A percentile compares a stretch with the other conserved stretches of the same genome.
Evolutionary conservation across 2,888 invertebrate species (phyloP).

Genomic region (Temnothorax rugatulus): DNA sequence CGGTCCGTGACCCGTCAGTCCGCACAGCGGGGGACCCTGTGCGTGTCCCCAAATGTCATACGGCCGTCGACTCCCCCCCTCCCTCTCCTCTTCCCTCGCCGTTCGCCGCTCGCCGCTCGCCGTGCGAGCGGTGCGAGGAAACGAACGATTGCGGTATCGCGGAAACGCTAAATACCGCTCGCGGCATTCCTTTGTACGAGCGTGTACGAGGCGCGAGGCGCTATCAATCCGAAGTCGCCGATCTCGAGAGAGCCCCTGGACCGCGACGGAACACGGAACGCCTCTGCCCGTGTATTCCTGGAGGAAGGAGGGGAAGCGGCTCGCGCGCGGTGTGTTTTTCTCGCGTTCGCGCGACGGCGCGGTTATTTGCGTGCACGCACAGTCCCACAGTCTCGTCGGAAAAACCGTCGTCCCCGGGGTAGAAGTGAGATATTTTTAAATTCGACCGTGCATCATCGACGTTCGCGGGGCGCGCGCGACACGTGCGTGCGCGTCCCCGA

Average conservation of each 20-base stretch:
- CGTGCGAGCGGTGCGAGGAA: not conserved
- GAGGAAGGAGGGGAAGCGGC: not conserved
- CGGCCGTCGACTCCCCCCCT: slow-evolving; percentile 63
- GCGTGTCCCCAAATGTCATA: slow-evolving; percentile 69
- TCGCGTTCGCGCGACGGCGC: not conserved
- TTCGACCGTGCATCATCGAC: not conserved
- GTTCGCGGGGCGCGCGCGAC: not conserved
- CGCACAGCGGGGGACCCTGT: slow-evolving; percentile 50
- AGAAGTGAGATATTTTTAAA: slow-evolving; percentile 65
- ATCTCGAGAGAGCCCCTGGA: slow-evolving; percentile 53
- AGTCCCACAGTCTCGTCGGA: not conserved
- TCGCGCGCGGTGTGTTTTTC: slow-evolving; percentile 2
- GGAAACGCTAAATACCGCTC: slow-evolving; percentile 51
- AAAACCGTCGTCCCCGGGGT: slow-evolving; percentile 14
- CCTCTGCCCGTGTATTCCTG: not conserved
- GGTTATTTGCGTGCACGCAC: slow-evolving; percentile 38
- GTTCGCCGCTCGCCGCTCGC: not conserved
- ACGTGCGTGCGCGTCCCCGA: not conserved
- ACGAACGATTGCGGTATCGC: slow-evolving; percentile 63
- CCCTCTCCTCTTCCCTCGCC: not conserved
- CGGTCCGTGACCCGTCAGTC: slow-evolving; percentile 74
- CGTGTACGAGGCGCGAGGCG: slow-evolving; percentile 57
- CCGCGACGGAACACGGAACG: slow-evolving; percentile 1
- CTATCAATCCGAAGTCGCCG: slow-evolving; percentile 55
- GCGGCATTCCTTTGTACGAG: slow-evolving; percentile 64